Evolutionary conservation across 2,888 invertebrate genomes (phyloP).

Genomic region (Cosmia pyralina): DNA sequence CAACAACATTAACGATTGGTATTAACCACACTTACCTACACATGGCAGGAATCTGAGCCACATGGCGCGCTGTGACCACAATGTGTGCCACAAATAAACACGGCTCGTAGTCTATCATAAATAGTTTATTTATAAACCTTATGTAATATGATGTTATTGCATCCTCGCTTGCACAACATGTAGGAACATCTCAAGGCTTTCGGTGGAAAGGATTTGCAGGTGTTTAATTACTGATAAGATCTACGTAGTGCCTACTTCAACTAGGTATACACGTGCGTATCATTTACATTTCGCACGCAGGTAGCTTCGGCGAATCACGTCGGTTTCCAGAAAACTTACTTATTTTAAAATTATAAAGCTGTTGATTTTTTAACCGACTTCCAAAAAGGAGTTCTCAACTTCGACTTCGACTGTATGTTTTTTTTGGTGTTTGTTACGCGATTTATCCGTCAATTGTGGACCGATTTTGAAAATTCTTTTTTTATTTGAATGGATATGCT

Average conservation of each 20-base stretch:
- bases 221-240: constrained; percentile 16
- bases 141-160: constrained; percentile 34
- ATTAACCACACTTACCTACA: too few species aligned
- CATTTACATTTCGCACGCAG: neutral
- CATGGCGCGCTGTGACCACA: constrained; percentile 36
- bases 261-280: too few species aligned
- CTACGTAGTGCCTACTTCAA: neutral
- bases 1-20: neutral
- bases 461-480: too few species aligned
- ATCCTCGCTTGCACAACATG: constrained; percentile 18
- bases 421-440: too few species aligned
- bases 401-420: too few species aligned
- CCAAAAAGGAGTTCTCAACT: too few species aligned
- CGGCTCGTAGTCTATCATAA: constrained; percentile 17
- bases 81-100: constrained; percentile 36
- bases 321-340: neutral
- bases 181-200: constrained; percentile 41
- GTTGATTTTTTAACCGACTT: too few species aligned
- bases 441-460: too few species aligned
- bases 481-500: too few species aligned
- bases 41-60: constrained; percentile 33
- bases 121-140: constrained; percentile 49
- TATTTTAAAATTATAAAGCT: neutral
- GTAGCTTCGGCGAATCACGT: neutral
- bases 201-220: constrained; percentile 38